A percentile compares a stretch with the other conserved stretches of the same genome.
These are phyloP conservation scores for Pristionchus fissidentatus DNA, from an alignment of 2,888 invertebrate genomes.

Conservation along the genomic window DNA sequence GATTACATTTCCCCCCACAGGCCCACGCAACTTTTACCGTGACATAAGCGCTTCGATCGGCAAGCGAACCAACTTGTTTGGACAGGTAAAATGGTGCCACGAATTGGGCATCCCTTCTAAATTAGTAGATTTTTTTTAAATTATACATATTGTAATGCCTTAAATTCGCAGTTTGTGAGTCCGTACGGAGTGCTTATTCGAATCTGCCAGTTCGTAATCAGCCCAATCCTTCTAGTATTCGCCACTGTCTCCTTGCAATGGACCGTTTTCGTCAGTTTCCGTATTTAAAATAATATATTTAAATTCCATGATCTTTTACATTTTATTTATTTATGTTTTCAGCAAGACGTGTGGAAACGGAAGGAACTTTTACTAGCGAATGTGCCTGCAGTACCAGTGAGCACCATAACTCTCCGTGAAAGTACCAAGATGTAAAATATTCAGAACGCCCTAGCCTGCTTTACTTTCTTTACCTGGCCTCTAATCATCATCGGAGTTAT, in stretches of 20 bases:
- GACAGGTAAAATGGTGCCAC: no score
- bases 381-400: not conserved
- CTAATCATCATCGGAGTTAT: not conserved
- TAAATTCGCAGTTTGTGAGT: no score
- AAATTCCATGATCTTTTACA: no score
- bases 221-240: not conserved
- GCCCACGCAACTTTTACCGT: conserved; percentile 1
- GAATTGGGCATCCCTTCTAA: no score
- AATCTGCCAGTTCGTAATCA: no score
- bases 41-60: conserved; percentile 1
- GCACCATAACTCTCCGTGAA: not conserved
- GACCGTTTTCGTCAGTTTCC: not conserved
- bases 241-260: not conserved
- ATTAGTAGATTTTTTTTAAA: not conserved
- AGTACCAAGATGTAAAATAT: not conserved
- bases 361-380: not conserved
- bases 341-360: not conserved
- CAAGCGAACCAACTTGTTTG: conserved; percentile 4
- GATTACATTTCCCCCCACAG: not conserved
- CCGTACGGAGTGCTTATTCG: no score
- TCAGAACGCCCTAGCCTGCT: not conserved
- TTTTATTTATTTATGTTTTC: no score
- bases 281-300: not conserved
- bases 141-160: not conserved
- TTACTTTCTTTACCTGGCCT: no score